phyloP scores from a whole-genome alignment of 2,113 vertebrate species.

The Misgurnus anguillicaudatus region DNA sequence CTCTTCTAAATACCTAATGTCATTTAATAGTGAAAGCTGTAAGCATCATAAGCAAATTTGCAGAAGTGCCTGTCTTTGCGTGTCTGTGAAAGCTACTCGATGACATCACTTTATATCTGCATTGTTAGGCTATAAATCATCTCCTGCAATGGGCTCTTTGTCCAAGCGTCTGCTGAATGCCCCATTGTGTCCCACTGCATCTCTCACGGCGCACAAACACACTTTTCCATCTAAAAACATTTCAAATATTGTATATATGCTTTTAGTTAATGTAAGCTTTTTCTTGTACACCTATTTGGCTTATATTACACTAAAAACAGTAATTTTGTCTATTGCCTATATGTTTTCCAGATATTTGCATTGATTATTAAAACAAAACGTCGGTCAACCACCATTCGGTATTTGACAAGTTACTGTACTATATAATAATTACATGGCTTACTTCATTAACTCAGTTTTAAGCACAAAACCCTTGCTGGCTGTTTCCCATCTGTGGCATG shows the following conservation, averaged over 20 bases:
- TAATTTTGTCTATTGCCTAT: too few species aligned
- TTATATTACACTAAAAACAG: too few species aligned
- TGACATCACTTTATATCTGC: neutral
- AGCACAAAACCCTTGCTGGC: neutral
- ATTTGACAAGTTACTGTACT: neutral
- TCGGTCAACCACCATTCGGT: too few species aligned
- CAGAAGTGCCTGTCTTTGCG: neutral
- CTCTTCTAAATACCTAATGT: neutral
- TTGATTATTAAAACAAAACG: too few species aligned
- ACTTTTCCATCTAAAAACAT: neutral
- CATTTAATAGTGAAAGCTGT: neutral
- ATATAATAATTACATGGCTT: too few species aligned
- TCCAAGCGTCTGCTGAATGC: constrained; percentile 29
- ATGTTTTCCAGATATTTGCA: too few species aligned
- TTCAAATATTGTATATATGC: neutral
- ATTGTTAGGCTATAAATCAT: constrained; percentile 14
- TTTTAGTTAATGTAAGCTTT: too few species aligned
- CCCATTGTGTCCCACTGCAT: neutral
- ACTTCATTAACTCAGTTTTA: neutral
- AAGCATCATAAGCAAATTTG: neutral
- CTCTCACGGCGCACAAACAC: too few species aligned
- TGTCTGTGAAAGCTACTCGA: neutral
- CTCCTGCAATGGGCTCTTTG: constrained; percentile 33
- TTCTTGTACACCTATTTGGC: too few species aligned
- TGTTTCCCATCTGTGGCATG: constrained; percentile 5